These are phyloP conservation scores for Ictalurus furcatus DNA, from an alignment of 2,113 vertebrate species.

Conservation along the genomic window DNA sequence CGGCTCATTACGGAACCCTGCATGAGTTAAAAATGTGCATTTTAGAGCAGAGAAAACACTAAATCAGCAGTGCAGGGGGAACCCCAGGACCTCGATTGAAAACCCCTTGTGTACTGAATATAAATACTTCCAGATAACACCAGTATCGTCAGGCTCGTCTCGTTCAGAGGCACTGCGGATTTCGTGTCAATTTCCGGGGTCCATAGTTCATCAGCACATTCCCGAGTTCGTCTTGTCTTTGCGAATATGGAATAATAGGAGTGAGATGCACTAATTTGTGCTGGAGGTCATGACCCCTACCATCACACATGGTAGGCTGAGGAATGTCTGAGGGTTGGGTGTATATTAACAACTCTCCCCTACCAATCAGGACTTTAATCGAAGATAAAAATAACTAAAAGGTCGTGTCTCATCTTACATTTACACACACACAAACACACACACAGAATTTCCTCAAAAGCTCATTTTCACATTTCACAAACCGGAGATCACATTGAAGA, in stretches of 20 bases:
- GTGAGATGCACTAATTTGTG: conserved; percentile 31
- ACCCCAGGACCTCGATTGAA: background rate
- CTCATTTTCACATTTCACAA: conserved; percentile 15
- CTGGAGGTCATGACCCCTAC: conserved; percentile 19
- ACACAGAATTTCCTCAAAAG: conserved; percentile 21
- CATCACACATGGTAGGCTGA: conserved; percentile 44
- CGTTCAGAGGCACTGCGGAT: background rate
- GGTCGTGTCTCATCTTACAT: conserved; percentile 9
- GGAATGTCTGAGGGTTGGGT: conserved; percentile 55
- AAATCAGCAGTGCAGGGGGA: conserved; percentile 6
- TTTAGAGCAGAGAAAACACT: conserved; percentile 9
- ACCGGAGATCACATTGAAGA: conserved; percentile 4
- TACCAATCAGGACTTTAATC: conserved; percentile 28
- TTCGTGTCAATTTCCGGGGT: background rate
- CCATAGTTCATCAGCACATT: conserved; percentile 3
- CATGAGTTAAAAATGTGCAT: conserved; percentile 17
- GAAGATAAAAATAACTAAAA: conserved; percentile 31
- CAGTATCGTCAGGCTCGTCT: conserved; percentile 3
- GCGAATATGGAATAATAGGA: conserved; percentile 31
- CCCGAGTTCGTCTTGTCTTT: conserved; percentile 31
- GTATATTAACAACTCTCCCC: conserved; percentile 4
- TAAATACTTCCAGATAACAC: conserved; percentile 23
- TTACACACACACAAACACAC: conserved; percentile 26
- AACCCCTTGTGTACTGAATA: conserved; percentile 9
- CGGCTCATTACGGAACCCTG: conserved; percentile 5